These are phyloP conservation scores for Drosophila tropicalis DNA, from an alignment of 1,140 invertebrate genomes.

Conservation along the genomic window DNA sequence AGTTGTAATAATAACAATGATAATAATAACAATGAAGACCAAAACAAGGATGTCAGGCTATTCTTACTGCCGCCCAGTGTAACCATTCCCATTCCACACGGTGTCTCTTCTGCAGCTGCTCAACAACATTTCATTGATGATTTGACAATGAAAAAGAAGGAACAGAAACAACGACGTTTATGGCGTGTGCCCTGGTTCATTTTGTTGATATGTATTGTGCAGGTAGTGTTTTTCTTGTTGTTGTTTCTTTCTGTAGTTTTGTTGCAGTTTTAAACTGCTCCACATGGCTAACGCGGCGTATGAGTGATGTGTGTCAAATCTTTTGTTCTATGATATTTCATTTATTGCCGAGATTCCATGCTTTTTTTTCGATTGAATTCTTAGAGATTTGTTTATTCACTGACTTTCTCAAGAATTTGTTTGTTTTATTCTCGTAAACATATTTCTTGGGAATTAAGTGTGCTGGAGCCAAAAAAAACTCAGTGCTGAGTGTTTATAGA, in stretches of 20 bases:
- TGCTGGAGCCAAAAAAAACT: neutral
- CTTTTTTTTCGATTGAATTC: neutral
- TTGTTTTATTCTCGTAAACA: neutral
- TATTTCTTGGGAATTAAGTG: neutral
- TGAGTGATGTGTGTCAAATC: slow-evolving; percentile 50
- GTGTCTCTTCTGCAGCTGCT: slow-evolving; percentile 32
- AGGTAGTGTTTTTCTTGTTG: slow-evolving; percentile 48
- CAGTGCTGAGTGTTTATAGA: neutral
- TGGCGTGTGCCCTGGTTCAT: slow-evolving; percentile 77
- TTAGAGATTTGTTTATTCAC: neutral
- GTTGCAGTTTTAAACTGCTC: neutral
- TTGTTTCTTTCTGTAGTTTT: slow-evolving; percentile 11
- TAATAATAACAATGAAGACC: slow-evolving; percentile 25
- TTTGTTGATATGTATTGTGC: slow-evolving; percentile 65
- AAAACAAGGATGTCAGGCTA: slow-evolving; percentile 57
- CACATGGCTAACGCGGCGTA: slow-evolving; percentile 33
- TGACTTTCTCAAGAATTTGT: slow-evolving; percentile 4
- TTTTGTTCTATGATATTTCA: slow-evolving; percentile 23
- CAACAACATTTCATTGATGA: slow-evolving; percentile 73
- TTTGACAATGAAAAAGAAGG: slow-evolving; percentile 38
- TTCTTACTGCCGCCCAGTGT: slow-evolving; percentile 39
- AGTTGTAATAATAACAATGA: slow-evolving; percentile 35
- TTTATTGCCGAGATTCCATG: neutral
- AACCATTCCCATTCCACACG: slow-evolving; percentile 8
- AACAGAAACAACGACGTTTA: slow-evolving; percentile 27